Conservation (phyloP, 1,140 invertebrate species). For the Drosophila quadrilineata region DNA sequence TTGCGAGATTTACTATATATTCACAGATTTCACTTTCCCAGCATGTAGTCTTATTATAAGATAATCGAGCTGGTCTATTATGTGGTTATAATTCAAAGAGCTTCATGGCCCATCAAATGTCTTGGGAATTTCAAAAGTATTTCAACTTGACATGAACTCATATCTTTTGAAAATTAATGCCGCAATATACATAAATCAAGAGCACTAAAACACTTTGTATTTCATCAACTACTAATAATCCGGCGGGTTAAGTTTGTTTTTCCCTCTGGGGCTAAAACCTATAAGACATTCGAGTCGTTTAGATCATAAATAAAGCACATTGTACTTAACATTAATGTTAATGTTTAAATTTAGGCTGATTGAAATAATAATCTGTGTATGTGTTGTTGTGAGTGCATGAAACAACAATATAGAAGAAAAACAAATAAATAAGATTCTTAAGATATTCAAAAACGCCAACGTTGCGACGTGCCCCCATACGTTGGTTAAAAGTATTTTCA, state of each 20-base stretch:
- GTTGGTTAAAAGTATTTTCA: slow-evolving; percentile 72
- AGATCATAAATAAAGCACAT: slow-evolving; percentile 63
- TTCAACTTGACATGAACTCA: slow-evolving; percentile 47
- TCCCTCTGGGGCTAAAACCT: no score
- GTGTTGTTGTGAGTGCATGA: no score
- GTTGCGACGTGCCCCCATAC: slow-evolving; percentile 14
- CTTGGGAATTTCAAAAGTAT: slow-evolving; percentile 22
- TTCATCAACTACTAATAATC: slow-evolving; percentile 50
- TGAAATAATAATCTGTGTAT: slow-evolving; percentile 19
- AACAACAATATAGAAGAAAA: slow-evolving; percentile 60
- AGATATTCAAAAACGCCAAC: slow-evolving; percentile 38
- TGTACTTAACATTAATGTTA: slow-evolving; percentile 41
- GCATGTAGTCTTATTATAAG: background rate
- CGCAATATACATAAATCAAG: slow-evolving; percentile 55
- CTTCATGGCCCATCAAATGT: slow-evolving; percentile 2
- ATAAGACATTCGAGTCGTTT: slow-evolving; percentile 41
- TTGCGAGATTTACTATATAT: no score
- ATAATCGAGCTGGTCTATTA: background rate
- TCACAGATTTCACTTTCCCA: background rate
- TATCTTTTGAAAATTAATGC: slow-evolving; percentile 34
- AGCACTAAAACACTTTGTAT: slow-evolving; percentile 38
- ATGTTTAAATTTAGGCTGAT: slow-evolving; percentile 34
- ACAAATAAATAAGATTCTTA: slow-evolving; percentile 76
- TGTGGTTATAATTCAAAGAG: background rate
- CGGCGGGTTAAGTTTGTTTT: slow-evolving; percentile 20